Percentiles rank a stretch among this genome's conserved stretches.
Evolutionary conservation across 64 coral and sea anemone species (phyloP).

Genomic region (Platygyra sinensis): DNA sequence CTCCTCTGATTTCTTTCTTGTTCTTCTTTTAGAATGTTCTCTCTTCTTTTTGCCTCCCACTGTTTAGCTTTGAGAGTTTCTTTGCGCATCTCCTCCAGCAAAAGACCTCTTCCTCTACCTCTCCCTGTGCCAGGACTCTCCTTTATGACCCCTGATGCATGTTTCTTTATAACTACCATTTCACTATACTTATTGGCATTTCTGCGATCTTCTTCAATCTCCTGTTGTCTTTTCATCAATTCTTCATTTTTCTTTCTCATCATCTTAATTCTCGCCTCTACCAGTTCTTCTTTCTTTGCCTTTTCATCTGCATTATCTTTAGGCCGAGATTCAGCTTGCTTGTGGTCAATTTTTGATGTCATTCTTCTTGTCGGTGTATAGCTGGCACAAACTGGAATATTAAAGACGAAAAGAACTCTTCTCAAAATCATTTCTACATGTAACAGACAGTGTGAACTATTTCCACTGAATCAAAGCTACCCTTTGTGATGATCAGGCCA

Average conservation of each 20-base stretch:
- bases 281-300: constrained; percentile 67
- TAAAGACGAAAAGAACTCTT: not conserved
- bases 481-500: too few species aligned
- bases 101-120: constrained; percentile 70
- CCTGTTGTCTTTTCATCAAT: constrained; percentile 71
- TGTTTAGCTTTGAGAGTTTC: constrained; percentile 66
- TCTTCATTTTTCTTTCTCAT: constrained; percentile 93
- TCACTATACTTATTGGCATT: constrained; percentile 69
- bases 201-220: constrained; percentile 89
- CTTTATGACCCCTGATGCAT: constrained; percentile 11
- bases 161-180: constrained; percentile 27
- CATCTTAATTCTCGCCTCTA: constrained; percentile 81
- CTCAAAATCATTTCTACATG: too few species aligned
- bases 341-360: not conserved
- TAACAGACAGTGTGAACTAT: too few species aligned
- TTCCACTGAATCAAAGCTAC: too few species aligned
- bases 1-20: constrained; percentile 40
- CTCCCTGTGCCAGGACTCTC: not conserved
- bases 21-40: constrained; percentile 64
- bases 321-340: not conserved
- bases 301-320: constrained; percentile 60
- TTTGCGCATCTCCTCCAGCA: constrained; percentile 65
- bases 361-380: not conserved
- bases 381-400: not conserved
- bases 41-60: constrained; percentile 75